A percentile compares a stretch with the other conserved stretches of the same genome.
These are phyloP conservation scores for Siphamia tubifer DNA, from an alignment of 2,113 vertebrate genomes.

Conservation along the genomic window DNA sequence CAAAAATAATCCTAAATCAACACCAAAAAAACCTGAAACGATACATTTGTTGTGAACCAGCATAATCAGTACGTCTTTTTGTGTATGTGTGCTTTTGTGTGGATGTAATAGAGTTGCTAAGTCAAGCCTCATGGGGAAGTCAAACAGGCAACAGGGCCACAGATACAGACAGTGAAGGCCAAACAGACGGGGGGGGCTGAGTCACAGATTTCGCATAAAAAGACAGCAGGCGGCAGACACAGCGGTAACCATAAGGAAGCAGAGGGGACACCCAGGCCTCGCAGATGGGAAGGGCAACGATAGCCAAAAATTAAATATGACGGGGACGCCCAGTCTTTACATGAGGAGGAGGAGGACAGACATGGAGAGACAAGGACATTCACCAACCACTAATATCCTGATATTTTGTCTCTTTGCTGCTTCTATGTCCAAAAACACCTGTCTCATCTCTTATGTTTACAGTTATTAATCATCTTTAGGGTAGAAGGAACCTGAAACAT, in stretches of 20 bases:
- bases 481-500: too few relatives aligned
- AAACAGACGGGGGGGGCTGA: conserved; percentile 34
- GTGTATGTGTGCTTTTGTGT: conserved; percentile 24
- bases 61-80: too few relatives aligned
- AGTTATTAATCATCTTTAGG: too few relatives aligned
- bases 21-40: too few relatives aligned
- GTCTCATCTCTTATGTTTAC: too few relatives aligned
- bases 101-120: conserved; percentile 25
- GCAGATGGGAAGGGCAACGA: conserved; percentile 57
- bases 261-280: conserved; percentile 35
- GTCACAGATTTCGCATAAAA: conserved; percentile 49
- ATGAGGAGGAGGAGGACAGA: conserved; percentile 18
- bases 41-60: too few relatives aligned
- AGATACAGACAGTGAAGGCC: conserved; percentile 32
- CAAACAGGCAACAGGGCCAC: conserved; percentile 29
- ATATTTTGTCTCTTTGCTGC: too few relatives aligned
- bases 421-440: too few relatives aligned
- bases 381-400: background rate
- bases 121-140: conserved; percentile 33
- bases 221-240: conserved; percentile 53
- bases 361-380: conserved; percentile 4
- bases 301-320: conserved; percentile 46
- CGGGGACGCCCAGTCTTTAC: conserved; percentile 17
- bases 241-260: conserved; percentile 53
- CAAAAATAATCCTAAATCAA: too few relatives aligned